Evolutionary conservation across 2,888 invertebrate genomes (phyloP), one percentile per base, ranked within the genome.

Genomic region (Candidula unifasciata): DNA sequence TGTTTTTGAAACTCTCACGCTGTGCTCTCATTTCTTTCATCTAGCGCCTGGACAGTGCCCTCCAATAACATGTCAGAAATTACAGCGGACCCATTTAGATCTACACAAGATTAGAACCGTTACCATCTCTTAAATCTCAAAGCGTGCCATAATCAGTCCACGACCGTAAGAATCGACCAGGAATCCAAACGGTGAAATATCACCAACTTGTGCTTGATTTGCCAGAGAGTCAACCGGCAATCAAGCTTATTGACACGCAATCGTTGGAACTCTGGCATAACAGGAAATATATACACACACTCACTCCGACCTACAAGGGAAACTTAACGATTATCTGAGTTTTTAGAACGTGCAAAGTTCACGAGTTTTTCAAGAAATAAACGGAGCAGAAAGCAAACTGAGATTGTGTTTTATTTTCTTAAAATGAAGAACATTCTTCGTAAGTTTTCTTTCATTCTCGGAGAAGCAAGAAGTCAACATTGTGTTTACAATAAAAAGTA

Each of bases 201-300:
- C n/a, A 27, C 74, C 30, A 54, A 74, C 54, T 54, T 74, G 30
- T 16, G 74, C 54, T 54, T 6, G 74, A 74, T 30, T 54, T 74
- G 54, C 27, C 54, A 52, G 73, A 21, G 24, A 30, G 52, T 21
- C 27, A 54, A 52, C 30, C 54, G 54, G 30, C 74, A 33, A 54
- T 5, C 33, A 30, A 18, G 3, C 24, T 54, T 54, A 52, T 74
- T 74, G 74, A 10, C 74, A 73, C 21, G 74, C 30, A 54, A 30
- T 74, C 52, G 54, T 21, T 8, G 6, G 44, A 74, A 54, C 74
- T 54, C 16, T 74, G 30, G 54, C 27, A 54, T 30, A 74, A 74
- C 54, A 54, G 54, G 54, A 54, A 74, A 74, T 30, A 24, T 21
- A 44, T 13, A 1, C 44, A 44, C 44, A 13, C 44, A 44, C 6